A percentile compares a stretch with the other conserved stretches of the same genome.
Evolutionary conservation across 2,888 invertebrate genomes (phyloP).

Genomic region (Archips crataeganus): DNA sequence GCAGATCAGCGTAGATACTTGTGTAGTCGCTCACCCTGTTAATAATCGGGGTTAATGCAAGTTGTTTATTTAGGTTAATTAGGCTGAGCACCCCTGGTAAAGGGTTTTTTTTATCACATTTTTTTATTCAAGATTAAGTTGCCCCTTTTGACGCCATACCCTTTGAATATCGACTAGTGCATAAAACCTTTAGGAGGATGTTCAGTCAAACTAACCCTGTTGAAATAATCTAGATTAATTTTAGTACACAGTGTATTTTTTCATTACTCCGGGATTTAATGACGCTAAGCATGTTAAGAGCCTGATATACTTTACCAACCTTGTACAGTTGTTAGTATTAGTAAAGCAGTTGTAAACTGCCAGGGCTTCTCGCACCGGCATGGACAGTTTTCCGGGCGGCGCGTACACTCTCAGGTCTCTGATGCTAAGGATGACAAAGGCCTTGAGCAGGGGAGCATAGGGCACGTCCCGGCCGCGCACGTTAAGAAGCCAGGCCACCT

Average conservation of each 20-base stretch:
- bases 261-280: too few relatives aligned
- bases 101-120: too few relatives aligned
- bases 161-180: too few relatives aligned
- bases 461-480: conserved; percentile 94
- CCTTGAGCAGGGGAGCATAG: conserved; percentile 91
- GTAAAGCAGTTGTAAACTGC: conserved; percentile 86
- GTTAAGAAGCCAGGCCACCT: conserved; percentile 94
- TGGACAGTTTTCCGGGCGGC: conserved; percentile 87
- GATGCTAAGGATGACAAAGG: conserved; percentile 90
- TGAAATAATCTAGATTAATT: too few relatives aligned
- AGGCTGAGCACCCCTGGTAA: too few relatives aligned
- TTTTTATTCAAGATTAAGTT: too few relatives aligned
- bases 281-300: too few relatives aligned
- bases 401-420: conserved; percentile 89
- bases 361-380: conserved; percentile 81
- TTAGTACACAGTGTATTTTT: too few relatives aligned
- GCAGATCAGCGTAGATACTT: conserved; percentile 89
- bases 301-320: conserved; percentile 51
- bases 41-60: not conserved
- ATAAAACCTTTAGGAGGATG: too few relatives aligned
- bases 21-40: conserved; percentile 89
- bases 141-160: too few relatives aligned
- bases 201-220: too few relatives aligned
- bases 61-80: too few relatives aligned
- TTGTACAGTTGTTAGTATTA: conserved; percentile 86